A percentile compares a stretch with the other conserved stretches of the same genome.
These are phyloP conservation scores for Dryadula phaetusa DNA, from an alignment of 2,888 invertebrate genomes.

Conservation along the genomic window DNA sequence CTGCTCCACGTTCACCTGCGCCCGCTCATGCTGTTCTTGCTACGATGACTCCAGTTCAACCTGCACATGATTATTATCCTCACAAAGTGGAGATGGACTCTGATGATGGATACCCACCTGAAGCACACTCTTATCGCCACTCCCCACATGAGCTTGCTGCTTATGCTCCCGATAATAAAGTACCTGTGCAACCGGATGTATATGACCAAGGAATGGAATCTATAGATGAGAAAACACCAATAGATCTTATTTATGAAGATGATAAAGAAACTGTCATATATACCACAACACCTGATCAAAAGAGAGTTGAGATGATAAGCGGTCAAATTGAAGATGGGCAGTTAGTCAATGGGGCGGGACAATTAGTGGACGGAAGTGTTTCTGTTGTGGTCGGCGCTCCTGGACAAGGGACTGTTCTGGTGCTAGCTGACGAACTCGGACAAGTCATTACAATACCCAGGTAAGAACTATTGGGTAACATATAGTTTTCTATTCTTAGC, in stretches of 20 bases:
- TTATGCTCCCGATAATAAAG: constrained; percentile 83
- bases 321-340: constrained; percentile 86
- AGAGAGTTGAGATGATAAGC: constrained; percentile 91
- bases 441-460: constrained; percentile 87
- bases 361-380: constrained; percentile 80
- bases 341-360: constrained; percentile 78
- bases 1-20: constrained; percentile 86
- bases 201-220: constrained; percentile 80
- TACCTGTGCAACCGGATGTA: constrained; percentile 82
- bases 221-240: constrained; percentile 88
- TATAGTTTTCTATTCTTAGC: too few species aligned
- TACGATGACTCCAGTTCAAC: constrained; percentile 93
- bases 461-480: constrained; percentile 72
- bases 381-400: constrained; percentile 80
- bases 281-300: constrained; percentile 91
- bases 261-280: constrained; percentile 94
- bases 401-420: constrained; percentile 86
- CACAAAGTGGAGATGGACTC: constrained; percentile 86
- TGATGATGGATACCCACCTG: constrained; percentile 85
- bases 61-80: constrained; percentile 88
- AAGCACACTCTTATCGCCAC: constrained; percentile 84
- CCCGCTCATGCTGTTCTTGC: constrained; percentile 90
- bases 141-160: constrained; percentile 81
- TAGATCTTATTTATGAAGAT: constrained; percentile 93
- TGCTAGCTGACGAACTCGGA: constrained; percentile 88